A percentile compares a stretch with the other conserved stretches of the same genome.
phyloP scores from a whole-genome alignment of 53 echinoderm and acorn worm genomes.

The Antedon mediterranea region DNA sequence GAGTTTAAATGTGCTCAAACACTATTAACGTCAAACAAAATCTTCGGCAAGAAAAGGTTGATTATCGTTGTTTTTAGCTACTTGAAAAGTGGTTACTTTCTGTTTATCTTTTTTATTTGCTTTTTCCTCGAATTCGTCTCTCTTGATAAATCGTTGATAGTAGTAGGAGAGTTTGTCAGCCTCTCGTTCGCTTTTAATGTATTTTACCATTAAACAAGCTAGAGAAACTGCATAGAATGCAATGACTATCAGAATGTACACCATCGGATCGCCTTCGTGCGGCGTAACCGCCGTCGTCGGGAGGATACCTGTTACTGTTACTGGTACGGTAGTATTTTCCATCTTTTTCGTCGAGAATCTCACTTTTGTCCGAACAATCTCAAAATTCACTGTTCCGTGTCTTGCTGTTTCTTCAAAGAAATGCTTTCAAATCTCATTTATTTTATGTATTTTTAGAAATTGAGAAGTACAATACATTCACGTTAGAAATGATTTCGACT shows the following conservation, averaged over 20 bases:
- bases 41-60: not conserved
- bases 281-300: not conserved
- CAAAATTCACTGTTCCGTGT: no score
- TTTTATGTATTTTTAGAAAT: no score
- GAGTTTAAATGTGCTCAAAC: no score
- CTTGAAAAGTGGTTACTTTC: not conserved
- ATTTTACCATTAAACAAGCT: not conserved
- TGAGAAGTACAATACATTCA: no score
- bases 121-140: not conserved
- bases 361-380: no score
- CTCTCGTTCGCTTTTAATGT: not conserved
- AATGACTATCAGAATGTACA: not conserved
- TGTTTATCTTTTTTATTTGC: not conserved
- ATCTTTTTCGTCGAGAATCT: no score
- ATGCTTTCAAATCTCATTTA: no score
- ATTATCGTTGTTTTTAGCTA: not conserved
- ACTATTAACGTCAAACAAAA: not conserved
- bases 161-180: not conserved
- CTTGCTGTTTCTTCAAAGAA: no score
- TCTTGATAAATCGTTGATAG: not conserved
- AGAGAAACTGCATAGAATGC: not conserved
- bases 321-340: not conserved
- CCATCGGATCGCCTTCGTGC: not conserved
- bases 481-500: no score
- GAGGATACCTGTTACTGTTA: not conserved